phyloP scores from a whole-genome alignment of 2,113 vertebrate genomes.

The Atrichornis clamosus region DNA sequence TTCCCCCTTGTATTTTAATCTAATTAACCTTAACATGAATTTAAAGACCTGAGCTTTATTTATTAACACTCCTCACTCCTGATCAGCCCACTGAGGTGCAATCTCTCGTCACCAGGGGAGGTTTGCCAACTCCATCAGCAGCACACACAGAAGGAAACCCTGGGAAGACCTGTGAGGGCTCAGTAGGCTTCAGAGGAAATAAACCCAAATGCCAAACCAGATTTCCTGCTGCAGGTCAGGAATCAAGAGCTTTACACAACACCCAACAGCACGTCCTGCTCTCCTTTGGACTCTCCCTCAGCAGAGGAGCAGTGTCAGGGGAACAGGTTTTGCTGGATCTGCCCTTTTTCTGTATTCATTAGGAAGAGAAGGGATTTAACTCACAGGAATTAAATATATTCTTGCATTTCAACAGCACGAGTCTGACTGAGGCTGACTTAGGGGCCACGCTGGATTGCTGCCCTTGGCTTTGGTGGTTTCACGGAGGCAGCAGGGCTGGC shows the following conservation, averaged over 20 bases:
- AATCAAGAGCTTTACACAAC: constrained; percentile 28
- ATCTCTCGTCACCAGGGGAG: background rate
- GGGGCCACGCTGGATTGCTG: background rate
- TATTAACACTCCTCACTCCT: constrained; percentile 41
- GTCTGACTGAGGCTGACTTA: background rate
- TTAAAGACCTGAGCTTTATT: constrained; percentile 54
- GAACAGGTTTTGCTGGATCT: background rate
- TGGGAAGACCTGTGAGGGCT: constrained; percentile 6
- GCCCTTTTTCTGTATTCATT: background rate
- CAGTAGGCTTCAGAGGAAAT: background rate
- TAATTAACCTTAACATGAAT: constrained; percentile 37
- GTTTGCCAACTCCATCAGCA: constrained; percentile 27
- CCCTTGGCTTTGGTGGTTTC: background rate
- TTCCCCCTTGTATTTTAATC: constrained; percentile 21
- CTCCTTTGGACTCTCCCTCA: background rate
- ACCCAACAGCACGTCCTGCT: background rate
- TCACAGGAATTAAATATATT: background rate
- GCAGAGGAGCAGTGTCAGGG: background rate
- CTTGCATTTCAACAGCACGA: background rate
- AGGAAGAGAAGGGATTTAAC: background rate
- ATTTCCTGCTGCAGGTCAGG: constrained; percentile 32
- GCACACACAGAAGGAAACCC: background rate
- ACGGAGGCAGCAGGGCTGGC: background rate
- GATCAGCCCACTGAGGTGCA: constrained; percentile 4
- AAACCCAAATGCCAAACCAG: background rate